Percentiles rank a stretch among this genome's conserved stretches.
These are phyloP conservation scores for Drosophila colorata DNA, from an alignment of 2,888 invertebrate species.

Conservation along the genomic window DNA sequence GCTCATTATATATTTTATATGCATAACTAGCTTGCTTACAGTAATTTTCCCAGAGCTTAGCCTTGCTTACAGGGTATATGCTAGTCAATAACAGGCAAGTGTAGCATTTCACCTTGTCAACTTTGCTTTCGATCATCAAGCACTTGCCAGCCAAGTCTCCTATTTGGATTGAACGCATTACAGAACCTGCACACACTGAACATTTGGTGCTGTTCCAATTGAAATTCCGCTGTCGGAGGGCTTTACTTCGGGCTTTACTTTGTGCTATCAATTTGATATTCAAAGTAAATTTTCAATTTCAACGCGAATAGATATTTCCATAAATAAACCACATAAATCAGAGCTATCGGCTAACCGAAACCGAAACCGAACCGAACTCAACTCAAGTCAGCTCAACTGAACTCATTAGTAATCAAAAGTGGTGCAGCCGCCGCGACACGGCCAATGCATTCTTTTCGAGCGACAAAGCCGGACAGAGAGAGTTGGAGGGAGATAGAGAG, in stretches of 20 bases:
- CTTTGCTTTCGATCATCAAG: no score
- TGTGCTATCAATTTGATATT: constrained; percentile 68
- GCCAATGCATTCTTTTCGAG: constrained; percentile 62
- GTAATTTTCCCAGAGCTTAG: no score
- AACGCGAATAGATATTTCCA: constrained; percentile 75
- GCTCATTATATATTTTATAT: no score
- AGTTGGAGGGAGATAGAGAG: not conserved
- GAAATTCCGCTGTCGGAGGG: constrained; percentile 47
- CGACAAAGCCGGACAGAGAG: not conserved
- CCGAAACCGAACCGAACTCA: constrained; percentile 25
- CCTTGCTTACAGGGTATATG: constrained; percentile 2
- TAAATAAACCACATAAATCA: constrained; percentile 80
- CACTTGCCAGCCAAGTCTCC: not conserved
- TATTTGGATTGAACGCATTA: constrained; percentile 10
- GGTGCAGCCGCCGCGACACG: constrained; percentile 54
- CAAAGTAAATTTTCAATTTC: constrained; percentile 77
- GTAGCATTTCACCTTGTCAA: no score
- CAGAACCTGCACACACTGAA: constrained; percentile 21
- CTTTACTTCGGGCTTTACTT: not conserved
- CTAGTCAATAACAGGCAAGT: not conserved
- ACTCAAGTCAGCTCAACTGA: constrained; percentile 37
- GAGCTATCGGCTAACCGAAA: constrained; percentile 61
- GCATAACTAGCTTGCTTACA: no score
- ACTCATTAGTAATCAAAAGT: constrained; percentile 80
- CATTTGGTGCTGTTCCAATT: constrained; percentile 42